A percentile compares a stretch with the other conserved stretches of the same genome.
phyloP scores from a whole-genome alignment of 1,140 invertebrate genomes.

The Mamestra configurata region DNA sequence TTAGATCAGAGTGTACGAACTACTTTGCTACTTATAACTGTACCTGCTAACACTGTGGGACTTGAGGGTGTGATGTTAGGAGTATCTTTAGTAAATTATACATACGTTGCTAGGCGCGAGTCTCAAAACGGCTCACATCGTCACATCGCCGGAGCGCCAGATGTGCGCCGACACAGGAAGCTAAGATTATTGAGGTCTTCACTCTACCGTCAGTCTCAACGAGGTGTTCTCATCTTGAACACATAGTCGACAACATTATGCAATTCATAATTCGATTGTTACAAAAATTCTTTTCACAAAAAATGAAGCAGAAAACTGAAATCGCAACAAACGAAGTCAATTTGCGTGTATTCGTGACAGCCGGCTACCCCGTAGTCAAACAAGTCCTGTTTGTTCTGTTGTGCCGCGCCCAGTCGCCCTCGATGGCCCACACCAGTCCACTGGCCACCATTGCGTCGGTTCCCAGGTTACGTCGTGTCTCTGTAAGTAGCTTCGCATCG shows the following conservation, averaged over 20 bases:
- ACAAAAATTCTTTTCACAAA: neutral
- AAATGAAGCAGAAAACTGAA: neutral
- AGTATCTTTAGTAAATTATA: too few relatives aligned
- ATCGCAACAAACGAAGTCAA: neutral
- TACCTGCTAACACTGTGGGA: too few relatives aligned
- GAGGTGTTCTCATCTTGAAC: neutral
- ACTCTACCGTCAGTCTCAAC: neutral
- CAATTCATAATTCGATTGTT: neutral
- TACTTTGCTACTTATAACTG: too few relatives aligned
- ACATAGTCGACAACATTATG: neutral
- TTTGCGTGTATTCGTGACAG: neutral
- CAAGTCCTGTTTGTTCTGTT: neutral
- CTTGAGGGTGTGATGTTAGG: too few relatives aligned
- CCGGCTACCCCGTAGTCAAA: neutral
- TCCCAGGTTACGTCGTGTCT: too few relatives aligned
- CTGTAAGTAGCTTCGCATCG: neutral
- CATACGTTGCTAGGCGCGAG: neutral
- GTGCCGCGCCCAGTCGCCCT: neutral
- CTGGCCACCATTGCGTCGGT: neutral
- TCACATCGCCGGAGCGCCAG: neutral
- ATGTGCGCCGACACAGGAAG: neutral
- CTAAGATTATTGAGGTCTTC: neutral
- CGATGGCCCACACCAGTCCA: neutral
- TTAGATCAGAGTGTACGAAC: too few relatives aligned
- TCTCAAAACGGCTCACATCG: neutral